phyloP scores from a whole-genome alignment of 1,140 invertebrate genomes.

The Neodiprion fabricii region DNA sequence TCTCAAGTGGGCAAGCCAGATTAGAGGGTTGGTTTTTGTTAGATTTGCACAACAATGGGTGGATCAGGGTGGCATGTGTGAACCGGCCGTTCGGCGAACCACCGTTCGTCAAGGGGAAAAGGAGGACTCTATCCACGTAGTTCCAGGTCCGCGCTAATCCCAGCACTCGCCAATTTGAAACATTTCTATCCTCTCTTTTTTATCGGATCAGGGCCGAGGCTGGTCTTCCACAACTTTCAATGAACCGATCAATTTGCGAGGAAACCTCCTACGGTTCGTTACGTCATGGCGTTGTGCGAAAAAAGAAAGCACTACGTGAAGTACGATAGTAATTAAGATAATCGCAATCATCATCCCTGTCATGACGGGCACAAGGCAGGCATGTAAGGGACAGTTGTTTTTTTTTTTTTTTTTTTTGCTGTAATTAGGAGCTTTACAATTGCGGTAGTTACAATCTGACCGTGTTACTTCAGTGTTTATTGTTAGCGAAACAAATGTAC shows the following conservation, averaged over 20 bases:
- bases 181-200: constrained; percentile 30
- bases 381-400: background rate
- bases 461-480: too few relatives aligned
- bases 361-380: background rate
- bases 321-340: background rate
- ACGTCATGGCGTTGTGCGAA: background rate
- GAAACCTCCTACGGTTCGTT: background rate
- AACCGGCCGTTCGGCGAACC: constrained; percentile 30
- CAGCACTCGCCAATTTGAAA: constrained; percentile 38
- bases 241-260: background rate
- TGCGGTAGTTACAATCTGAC: background rate
- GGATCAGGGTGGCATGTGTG: constrained; percentile 44
- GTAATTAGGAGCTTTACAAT: background rate
- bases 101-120: constrained; percentile 19
- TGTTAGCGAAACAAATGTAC: too few relatives aligned
- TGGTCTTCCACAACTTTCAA: background rate
- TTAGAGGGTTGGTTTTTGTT: constrained; percentile 43
- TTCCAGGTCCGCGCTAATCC: constrained; percentile 32
- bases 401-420: background rate
- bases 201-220: constrained; percentile 21
- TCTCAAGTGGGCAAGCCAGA: constrained; percentile 4
- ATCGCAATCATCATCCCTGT: background rate
- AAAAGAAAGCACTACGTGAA: background rate
- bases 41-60: constrained; percentile 47
- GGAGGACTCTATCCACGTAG: background rate